These are phyloP conservation scores for Orchesella flavescens DNA, from an alignment of 2,888 invertebrate genomes.

Conservation along the genomic window DNA sequence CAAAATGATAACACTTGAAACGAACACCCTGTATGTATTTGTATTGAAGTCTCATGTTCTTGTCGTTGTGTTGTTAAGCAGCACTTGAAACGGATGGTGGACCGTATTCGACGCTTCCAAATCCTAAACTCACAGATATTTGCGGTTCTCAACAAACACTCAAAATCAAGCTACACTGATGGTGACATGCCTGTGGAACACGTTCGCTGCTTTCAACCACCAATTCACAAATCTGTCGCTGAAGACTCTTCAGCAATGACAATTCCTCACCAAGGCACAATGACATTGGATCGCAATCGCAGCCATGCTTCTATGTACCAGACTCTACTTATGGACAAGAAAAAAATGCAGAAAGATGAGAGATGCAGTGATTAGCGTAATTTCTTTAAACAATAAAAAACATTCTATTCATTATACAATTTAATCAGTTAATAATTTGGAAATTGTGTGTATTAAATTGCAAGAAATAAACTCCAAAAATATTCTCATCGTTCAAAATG, in stretches of 20 bases:
- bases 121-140: constrained; percentile 98
- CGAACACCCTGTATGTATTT: too few species aligned
- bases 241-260: constrained; percentile 70
- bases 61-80: constrained; percentile 76
- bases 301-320: constrained; percentile 41
- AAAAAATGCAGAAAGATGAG: too few species aligned
- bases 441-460: too few species aligned
- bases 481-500: too few species aligned
- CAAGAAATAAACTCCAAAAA: too few species aligned
- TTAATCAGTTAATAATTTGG: too few species aligned
- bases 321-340: constrained; percentile 14
- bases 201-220: constrained; percentile 97
- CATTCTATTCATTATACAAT: too few species aligned
- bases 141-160: constrained; percentile 93
- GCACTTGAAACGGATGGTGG: constrained; percentile 97
- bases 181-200: constrained; percentile 89
- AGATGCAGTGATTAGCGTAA: too few species aligned
- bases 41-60: too few species aligned
- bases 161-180: constrained; percentile 88
- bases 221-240: constrained; percentile 84
- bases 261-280: constrained; percentile 66
- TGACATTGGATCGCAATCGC: constrained; percentile 70
- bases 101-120: constrained; percentile 96
- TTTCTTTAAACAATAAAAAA: too few species aligned
- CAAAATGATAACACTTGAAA: too few species aligned